Conservation (phyloP, 2,888 invertebrate genomes). For the Diplazon laetatorius region DNA sequence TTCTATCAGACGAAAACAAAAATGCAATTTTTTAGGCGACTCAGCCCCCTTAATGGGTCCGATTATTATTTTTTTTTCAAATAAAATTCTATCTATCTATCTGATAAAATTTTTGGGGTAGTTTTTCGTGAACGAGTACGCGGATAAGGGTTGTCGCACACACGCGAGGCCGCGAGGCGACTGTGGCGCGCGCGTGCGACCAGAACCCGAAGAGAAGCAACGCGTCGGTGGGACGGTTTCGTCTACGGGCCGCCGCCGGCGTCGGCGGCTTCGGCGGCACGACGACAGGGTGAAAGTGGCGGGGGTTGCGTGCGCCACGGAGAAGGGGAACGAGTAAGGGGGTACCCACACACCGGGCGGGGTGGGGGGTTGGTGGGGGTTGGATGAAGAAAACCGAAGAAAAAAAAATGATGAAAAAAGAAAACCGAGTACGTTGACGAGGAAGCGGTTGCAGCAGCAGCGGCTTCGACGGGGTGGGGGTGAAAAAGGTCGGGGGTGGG, state of each 20-base stretch:
- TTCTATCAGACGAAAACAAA: too few relatives aligned
- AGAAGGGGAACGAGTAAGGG: not conserved
- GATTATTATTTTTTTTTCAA: too few relatives aligned
- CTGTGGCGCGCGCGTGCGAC: too few relatives aligned
- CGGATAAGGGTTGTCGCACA: too few relatives aligned
- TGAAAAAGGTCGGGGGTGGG: slow-evolving; percentile 43
- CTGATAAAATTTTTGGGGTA: too few relatives aligned
- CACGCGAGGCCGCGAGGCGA: too few relatives aligned
- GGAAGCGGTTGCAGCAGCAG: slow-evolving; percentile 40
- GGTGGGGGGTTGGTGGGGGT: not conserved
- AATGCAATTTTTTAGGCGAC: too few relatives aligned
- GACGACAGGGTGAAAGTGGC: slow-evolving; percentile 27
- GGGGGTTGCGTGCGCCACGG: slow-evolving; percentile 44
- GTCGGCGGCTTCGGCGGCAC: slow-evolving; percentile 36
- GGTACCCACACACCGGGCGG: not conserved
- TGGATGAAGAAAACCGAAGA: slow-evolving; percentile 3
- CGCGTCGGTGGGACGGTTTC: slow-evolving; percentile 2
- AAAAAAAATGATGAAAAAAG: slow-evolving; percentile 58
- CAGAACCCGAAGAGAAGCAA: too few relatives aligned
- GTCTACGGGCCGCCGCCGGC: slow-evolving; percentile 32
- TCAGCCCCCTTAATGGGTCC: too few relatives aligned
- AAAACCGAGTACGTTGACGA: slow-evolving; percentile 58
- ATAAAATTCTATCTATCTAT: too few relatives aligned
- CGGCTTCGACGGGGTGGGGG: slow-evolving; percentile 23
- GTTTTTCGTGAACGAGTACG: too few relatives aligned